Evolutionary conservation across 2,888 invertebrate genomes (phyloP).

Genomic region (Anagyrus pseudococci): DNA sequence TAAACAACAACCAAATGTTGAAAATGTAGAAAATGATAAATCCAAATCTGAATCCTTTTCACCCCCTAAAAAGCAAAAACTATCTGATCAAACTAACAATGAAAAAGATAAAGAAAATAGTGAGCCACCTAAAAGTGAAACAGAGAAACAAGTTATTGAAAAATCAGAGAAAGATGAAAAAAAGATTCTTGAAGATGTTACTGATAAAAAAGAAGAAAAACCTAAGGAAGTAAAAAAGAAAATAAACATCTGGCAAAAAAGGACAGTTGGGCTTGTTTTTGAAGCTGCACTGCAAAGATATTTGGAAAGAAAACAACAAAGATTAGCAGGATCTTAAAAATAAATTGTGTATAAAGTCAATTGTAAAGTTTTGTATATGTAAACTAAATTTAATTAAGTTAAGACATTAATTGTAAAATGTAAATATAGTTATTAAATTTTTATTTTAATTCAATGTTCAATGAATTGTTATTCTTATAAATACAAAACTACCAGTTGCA

Average conservation of each 20-base stretch:
- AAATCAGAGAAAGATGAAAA: slow-evolving; percentile 31
- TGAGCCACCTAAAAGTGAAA: slow-evolving; percentile 5
- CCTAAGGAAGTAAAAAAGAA: slow-evolving; percentile 55
- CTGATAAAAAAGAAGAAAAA: slow-evolving; percentile 36
- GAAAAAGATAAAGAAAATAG: slow-evolving; percentile 36
- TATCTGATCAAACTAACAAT: slow-evolving; percentile 15
- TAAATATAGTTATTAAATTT: background rate
- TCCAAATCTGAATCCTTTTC: slow-evolving; percentile 37
- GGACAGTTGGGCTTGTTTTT: slow-evolving; percentile 80
- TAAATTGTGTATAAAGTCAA: background rate
- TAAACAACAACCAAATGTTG: slow-evolving; percentile 30
- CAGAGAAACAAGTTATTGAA: background rate
- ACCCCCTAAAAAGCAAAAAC: slow-evolving; percentile 34
- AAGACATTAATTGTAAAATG: background rate
- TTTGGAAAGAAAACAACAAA: slow-evolving; percentile 74
- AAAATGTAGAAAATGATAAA: slow-evolving; percentile 39
- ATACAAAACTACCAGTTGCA: too few relatives aligned
- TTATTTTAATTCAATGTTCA: background rate
- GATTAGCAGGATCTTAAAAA: slow-evolving; percentile 48
- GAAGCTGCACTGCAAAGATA: slow-evolving; percentile 79
- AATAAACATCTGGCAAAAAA: slow-evolving; percentile 81
- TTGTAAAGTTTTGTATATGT: background rate
- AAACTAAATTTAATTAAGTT: background rate
- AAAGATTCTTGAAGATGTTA: slow-evolving; percentile 22
- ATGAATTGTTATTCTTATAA: too few relatives aligned